Evolutionary conservation across 2,888 invertebrate species (phyloP), one percentile per base, ranked within the genome.

Genomic region (Odiellus spinosus): DNA sequence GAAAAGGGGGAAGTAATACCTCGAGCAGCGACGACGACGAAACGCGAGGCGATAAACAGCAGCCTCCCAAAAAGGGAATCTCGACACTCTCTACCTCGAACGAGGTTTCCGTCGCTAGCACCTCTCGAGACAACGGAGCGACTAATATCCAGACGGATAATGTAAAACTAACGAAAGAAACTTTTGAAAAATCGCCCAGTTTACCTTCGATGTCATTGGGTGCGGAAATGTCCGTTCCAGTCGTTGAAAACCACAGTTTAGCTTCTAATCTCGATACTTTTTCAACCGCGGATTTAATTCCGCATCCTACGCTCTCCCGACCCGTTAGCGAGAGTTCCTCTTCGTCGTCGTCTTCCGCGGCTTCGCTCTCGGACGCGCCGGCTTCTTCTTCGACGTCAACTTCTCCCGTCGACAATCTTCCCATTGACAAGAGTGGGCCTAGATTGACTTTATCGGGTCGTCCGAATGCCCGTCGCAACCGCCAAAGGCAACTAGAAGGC

Each of bases 401-500:
- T 26, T 26, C 26, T 26, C 26, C 26, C 26, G 8, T 26, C 8
- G 26, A 26, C 8, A 26, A 26, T 26, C 5, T 26, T 26, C 26
- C 26, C 4, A 8, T 6, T 6, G 8, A 26, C 8, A 38, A 14
- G 18, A 17, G 17, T 18, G 14, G 40, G 5, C 36, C 35, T 35
- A 44, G 20, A 14, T 4, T 45, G 5, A 42, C 59, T 49, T 65
- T 67, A 3, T 64, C 64, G n/a, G 57, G 64, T 6, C 59, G 65
- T 40, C 67, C 65, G 3, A 68, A 68, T 52, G 64, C 67, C 6
- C 61, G 63, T 59, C 52, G 55, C 32, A 73, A 75, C 58, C 68
- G 78, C 48, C 74, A 76, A 60, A 67, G 71, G 35, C 77, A 78
- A 60, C 67, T 76, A 50, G 76, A 79, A 63, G 72, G 74, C 17